phyloP scores from a whole-genome alignment of 1,140 invertebrate genomes.

The Saccostrea glomerata region DNA sequence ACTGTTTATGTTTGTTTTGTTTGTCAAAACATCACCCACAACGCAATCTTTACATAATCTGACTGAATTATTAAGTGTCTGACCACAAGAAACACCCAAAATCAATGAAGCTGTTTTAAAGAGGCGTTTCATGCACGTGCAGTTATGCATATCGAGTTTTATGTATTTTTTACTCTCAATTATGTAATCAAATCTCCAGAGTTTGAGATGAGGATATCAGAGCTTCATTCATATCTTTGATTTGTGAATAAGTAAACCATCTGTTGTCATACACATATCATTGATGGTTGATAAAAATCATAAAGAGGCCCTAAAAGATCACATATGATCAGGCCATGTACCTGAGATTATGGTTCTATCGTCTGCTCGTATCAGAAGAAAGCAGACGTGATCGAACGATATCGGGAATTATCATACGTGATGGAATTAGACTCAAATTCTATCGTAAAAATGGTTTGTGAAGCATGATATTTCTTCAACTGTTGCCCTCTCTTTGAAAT shows the following conservation, averaged over 20 bases:
- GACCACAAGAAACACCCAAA: constrained; percentile 5
- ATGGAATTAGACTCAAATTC: constrained; percentile 4
- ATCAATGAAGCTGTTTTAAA: not conserved
- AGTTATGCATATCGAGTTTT: constrained; percentile 29
- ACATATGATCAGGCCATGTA: constrained; percentile 19
- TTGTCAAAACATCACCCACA: not conserved
- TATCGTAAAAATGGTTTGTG: constrained; percentile 19
- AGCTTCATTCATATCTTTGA: constrained; percentile 32
- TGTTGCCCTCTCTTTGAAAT: not conserved
- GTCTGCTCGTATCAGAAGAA: constrained; percentile 1
- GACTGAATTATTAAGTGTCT: not conserved
- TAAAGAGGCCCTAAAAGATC: not conserved
- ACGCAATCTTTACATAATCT: not conserved
- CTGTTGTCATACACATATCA: not conserved
- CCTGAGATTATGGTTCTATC: not conserved
- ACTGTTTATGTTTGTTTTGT: constrained; percentile 12
- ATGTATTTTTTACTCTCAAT: not conserved
- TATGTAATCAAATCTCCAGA: constrained; percentile 15
- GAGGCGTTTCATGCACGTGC: constrained; percentile 24
- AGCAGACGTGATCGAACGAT: constrained; percentile 26
- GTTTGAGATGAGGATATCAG: not conserved
- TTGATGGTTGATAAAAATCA: not conserved
- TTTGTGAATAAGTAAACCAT: constrained; percentile 7
- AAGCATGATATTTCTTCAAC: not conserved
- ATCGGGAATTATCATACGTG: not conserved